Conservation (phyloP, 2,797 vertebrate genomes). For the Peromyscus melanophrys region DNA sequence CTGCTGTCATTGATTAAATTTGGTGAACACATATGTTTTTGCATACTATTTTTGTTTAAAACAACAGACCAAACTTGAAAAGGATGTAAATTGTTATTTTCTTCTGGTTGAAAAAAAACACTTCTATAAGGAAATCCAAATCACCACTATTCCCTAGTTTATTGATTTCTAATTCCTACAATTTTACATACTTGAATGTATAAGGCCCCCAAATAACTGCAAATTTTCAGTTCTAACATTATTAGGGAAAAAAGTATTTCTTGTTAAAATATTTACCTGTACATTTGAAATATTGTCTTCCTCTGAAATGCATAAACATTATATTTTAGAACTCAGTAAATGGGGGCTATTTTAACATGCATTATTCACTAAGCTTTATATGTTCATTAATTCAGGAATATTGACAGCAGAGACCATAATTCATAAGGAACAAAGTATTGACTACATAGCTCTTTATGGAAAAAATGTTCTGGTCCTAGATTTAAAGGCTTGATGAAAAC, state of each 20-base stretch:
- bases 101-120: background rate
- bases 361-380: background rate
- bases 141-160: background rate
- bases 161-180: background rate
- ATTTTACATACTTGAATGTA: background rate
- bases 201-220: background rate
- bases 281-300: constrained; percentile 5
- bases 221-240: background rate
- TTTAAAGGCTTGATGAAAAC: background rate
- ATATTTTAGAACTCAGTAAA: constrained; percentile 31
- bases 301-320: background rate
- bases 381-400: background rate
- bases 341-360: background rate
- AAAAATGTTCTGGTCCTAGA: background rate
- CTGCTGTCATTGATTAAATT: constrained; percentile 27
- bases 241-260: background rate
- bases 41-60: background rate
- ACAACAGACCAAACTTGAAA: background rate
- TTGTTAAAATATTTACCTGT: background rate
- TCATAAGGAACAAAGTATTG: background rate
- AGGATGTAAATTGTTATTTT: background rate
- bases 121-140: background rate
- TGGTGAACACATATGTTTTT: background rate
- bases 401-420: background rate
- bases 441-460: background rate